These are phyloP conservation scores for Calcarius lapponicus DNA, from an alignment of 2,797 vertebrate species.

Conservation along the genomic window DNA sequence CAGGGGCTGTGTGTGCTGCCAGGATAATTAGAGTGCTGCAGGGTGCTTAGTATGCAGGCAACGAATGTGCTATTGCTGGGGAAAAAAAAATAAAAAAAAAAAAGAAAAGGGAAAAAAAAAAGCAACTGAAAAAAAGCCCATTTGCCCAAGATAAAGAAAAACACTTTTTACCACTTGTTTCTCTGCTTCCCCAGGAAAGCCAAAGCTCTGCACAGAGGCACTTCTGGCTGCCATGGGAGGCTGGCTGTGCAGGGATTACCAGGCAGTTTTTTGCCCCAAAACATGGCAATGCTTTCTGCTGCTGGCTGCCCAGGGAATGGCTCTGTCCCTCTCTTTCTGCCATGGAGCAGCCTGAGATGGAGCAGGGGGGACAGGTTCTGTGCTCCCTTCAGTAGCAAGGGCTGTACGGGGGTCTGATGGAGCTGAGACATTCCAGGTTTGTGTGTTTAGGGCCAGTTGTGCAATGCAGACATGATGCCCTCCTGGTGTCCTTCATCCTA, in stretches of 20 bases:
- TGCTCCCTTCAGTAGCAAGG: background rate
- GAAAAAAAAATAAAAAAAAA: background rate
- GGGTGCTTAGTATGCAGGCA: constrained; percentile 60
- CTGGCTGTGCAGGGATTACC: background rate
- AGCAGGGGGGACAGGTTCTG: background rate
- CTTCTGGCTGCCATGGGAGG: background rate
- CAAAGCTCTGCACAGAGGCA: background rate
- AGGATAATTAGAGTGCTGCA: constrained; percentile 61
- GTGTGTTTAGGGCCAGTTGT: background rate
- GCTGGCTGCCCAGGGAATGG: background rate
- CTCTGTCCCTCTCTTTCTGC: background rate
- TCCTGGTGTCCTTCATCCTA: background rate
- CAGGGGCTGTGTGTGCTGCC: constrained; percentile 24
- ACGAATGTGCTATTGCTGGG: constrained; percentile 16
- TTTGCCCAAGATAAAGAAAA: background rate
- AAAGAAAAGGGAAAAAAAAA: background rate
- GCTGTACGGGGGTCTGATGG: background rate
- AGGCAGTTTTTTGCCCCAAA: background rate
- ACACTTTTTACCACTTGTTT: background rate
- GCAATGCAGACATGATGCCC: background rate
- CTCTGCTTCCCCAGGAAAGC: background rate
- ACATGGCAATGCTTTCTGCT: background rate
- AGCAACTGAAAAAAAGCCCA: background rate
- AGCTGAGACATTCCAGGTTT: background rate
- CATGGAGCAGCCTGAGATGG: background rate